Evolutionary conservation across 2,113 vertebrate genomes (phyloP).

Genomic region (Limanda limanda): DNA sequence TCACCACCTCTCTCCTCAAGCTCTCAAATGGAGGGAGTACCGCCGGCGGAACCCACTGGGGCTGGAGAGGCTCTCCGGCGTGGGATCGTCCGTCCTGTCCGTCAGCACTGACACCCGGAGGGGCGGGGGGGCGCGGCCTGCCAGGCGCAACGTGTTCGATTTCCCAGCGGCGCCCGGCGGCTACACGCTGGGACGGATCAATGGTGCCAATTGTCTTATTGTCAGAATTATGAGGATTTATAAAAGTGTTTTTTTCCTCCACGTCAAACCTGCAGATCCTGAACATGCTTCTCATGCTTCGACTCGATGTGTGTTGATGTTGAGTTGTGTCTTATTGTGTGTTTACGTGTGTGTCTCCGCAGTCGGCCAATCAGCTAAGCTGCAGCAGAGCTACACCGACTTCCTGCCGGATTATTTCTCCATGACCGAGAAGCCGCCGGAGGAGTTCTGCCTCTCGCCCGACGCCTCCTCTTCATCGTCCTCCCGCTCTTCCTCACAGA

Average conservation of each 20-base stretch:
- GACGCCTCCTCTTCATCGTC: conserved; percentile 89
- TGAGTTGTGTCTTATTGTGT: background rate
- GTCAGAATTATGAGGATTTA: background rate
- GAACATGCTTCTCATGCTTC: too few relatives aligned
- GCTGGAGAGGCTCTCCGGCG: conserved; percentile 79
- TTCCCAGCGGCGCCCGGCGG: conserved; percentile 82
- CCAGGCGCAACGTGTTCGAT: conserved; percentile 90
- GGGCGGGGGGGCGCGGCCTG: conserved; percentile 76
- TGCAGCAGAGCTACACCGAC: conserved; percentile 88
- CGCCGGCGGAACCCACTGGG: conserved; percentile 93
- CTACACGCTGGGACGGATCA: conserved; percentile 82
- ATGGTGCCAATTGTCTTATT: conserved; percentile 81
- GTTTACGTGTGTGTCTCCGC: conserved; percentile 37
- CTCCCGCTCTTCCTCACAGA: conserved; percentile 82
- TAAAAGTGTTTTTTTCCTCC: background rate
- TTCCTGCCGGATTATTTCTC: conserved; percentile 96
- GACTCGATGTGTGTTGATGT: background rate
- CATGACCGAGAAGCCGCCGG: conserved; percentile 92
- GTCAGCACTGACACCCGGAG: conserved; percentile 81
- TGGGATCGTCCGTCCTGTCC: conserved; percentile 54
- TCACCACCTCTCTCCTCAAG: conserved; percentile 96
- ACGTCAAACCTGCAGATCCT: background rate
- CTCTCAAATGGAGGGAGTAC: conserved; percentile 97
- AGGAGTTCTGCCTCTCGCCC: conserved; percentile 97
- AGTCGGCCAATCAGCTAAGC: conserved; percentile 81